Evolutionary conservation across 2,888 invertebrate species (phyloP).

Genomic region (Drosophila macrospina): DNA sequence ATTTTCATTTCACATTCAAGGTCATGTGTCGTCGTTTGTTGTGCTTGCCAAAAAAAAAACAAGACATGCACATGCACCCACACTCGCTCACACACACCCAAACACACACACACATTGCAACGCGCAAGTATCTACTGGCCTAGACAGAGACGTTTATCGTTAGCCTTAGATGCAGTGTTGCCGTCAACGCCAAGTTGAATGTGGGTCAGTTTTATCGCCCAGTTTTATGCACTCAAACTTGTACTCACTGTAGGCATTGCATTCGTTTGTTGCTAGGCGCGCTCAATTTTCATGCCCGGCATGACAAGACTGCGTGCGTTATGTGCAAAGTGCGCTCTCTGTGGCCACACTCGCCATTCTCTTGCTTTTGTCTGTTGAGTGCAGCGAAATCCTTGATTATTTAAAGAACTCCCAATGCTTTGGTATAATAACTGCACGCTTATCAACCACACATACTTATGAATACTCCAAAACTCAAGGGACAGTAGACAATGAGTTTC

Average conservation of each 20-base stretch:
- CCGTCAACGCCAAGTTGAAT: slow-evolving; percentile 42
- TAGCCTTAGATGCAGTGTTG: slow-evolving; percentile 49
- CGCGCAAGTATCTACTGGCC: slow-evolving; percentile 47
- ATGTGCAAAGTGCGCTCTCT: slow-evolving; percentile 15
- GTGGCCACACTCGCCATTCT: not conserved
- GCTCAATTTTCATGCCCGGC: slow-evolving; percentile 47
- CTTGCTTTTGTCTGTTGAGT: not conserved
- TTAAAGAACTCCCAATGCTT: slow-evolving; percentile 8
- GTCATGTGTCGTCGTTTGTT: slow-evolving; percentile 43
- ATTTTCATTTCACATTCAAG: slow-evolving; percentile 71
- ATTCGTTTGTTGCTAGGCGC: slow-evolving; percentile 67
- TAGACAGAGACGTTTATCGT: slow-evolving; percentile 35
- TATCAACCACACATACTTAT: slow-evolving; percentile 16
- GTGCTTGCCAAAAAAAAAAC: slow-evolving; percentile 42
- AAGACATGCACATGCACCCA: not conserved
- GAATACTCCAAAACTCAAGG: slow-evolving; percentile 24
- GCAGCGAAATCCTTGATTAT: slow-evolving; percentile 35
- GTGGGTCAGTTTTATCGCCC: slow-evolving; percentile 79
- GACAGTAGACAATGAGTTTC: slow-evolving; percentile 3
- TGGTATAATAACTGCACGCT: not conserved
- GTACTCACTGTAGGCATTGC: slow-evolving; percentile 21
- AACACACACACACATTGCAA: slow-evolving; percentile 8
- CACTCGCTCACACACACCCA: not conserved
- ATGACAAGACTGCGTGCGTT: slow-evolving; percentile 25
- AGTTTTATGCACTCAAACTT: slow-evolving; percentile 36